phyloP scores from a whole-genome alignment of 2,797 vertebrate genomes.

The Malurus leucopterus region DNA sequence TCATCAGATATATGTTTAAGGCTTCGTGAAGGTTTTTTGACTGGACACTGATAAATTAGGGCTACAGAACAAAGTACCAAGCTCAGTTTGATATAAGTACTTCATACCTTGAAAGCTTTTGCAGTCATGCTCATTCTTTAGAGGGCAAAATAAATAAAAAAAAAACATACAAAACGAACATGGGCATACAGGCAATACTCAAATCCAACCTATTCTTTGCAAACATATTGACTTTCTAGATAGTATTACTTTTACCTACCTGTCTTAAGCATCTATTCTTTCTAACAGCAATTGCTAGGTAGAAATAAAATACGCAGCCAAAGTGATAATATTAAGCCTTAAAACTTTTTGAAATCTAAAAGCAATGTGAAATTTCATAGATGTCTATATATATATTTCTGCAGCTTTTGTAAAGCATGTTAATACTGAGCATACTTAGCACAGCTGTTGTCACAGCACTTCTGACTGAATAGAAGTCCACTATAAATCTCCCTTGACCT shows the following conservation, averaged over 20 bases:
- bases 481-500: constrained; percentile 11
- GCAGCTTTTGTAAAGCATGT: background rate
- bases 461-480: constrained; percentile 44
- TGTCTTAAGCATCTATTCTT: background rate
- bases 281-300: background rate
- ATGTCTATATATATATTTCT: background rate
- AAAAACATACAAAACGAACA: background rate
- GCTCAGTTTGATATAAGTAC: background rate
- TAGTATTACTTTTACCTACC: background rate
- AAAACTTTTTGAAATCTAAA: constrained; percentile 46
- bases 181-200: background rate
- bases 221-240: background rate
- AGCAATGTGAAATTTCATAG: constrained; percentile 1
- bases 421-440: constrained; percentile 28
- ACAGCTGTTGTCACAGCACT: constrained; percentile 41
- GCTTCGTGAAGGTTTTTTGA: background rate
- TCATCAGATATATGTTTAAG: background rate
- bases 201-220: background rate
- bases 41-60: background rate
- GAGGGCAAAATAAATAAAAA: background rate
- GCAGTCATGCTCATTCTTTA: background rate
- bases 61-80: background rate
- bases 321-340: background rate
- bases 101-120: background rate
- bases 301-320: constrained; percentile 14